phyloP scores from a whole-genome alignment of 2,113 vertebrate genomes.

The Acanthochromis polyacanthus region DNA sequence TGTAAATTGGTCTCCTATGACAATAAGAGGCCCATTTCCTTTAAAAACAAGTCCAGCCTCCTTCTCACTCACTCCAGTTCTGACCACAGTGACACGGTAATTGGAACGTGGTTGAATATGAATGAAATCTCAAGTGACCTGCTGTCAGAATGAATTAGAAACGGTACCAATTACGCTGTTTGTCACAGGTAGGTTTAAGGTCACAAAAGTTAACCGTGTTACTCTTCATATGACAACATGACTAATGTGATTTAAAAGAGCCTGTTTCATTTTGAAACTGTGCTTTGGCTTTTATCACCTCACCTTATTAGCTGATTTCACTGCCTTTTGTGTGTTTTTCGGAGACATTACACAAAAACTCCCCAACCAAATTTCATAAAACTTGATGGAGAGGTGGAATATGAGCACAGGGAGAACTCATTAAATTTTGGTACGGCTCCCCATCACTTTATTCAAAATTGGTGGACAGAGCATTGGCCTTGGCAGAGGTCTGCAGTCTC shows the following conservation, averaged over 20 bases:
- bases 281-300: not conserved
- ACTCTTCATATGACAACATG: conserved; percentile 7
- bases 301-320: no score
- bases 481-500: no score
- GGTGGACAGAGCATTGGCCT: no score
- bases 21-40: conserved; percentile 7
- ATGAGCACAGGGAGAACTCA: no score
- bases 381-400: no score
- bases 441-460: no score
- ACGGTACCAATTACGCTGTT: conserved; percentile 43
- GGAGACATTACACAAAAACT: no score
- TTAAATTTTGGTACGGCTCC: no score
- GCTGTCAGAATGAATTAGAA: conserved; percentile 58
- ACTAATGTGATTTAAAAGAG: conserved; percentile 11
- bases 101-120: conserved; percentile 51
- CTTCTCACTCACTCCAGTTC: not conserved
- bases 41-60: not conserved
- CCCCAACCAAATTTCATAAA: no score
- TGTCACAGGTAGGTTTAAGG: conserved; percentile 5
- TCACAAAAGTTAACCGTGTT: conserved; percentile 22
- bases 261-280: not conserved
- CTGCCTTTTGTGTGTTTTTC: no score
- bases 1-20: conserved; percentile 30
- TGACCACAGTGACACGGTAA: conserved; percentile 17
- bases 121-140: conserved; percentile 42